Percentiles rank a stretch among this genome's conserved stretches.
phyloP scores from a whole-genome alignment of 1,140 invertebrate genomes.

The Hormaphis cornu region DNA sequence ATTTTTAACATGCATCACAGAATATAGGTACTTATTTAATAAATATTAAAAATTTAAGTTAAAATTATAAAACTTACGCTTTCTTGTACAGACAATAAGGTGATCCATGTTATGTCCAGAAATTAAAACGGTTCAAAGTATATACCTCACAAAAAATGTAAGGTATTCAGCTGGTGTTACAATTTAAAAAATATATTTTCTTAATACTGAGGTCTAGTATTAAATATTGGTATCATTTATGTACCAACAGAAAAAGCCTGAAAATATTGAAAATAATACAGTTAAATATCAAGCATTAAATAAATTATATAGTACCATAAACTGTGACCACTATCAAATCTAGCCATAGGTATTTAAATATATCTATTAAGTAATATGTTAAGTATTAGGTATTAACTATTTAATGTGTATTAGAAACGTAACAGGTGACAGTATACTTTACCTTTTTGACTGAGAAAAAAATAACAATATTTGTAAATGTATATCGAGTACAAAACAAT shows the following conservation, averaged over 20 bases:
- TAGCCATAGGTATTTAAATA: no score
- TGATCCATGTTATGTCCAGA: neutral
- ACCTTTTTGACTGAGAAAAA: neutral
- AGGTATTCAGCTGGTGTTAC: conserved; percentile 14
- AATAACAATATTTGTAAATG: neutral
- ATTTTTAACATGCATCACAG: no score
- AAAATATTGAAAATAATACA: neutral
- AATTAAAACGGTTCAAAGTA: conserved; percentile 1
- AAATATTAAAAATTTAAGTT: no score
- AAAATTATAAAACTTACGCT: conserved; percentile 1
- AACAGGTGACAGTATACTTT: neutral
- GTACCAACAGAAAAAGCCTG: conserved; percentile 29
- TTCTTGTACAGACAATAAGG: conserved; percentile 10
- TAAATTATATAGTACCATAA: no score
- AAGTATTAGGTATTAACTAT: no score
- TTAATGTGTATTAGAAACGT: no score
- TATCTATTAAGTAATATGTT: no score
- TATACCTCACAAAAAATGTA: conserved; percentile 14
- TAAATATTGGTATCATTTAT: conserved; percentile 31
- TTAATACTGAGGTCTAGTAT: neutral
- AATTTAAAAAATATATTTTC: neutral
- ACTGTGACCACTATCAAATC: no score
- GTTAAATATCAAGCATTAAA: no score
- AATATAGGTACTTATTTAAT: no score
- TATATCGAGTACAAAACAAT: conserved; percentile 3